phyloP scores from a whole-genome alignment of 2,888 invertebrate genomes.

The Odontocerum albicorne region DNA sequence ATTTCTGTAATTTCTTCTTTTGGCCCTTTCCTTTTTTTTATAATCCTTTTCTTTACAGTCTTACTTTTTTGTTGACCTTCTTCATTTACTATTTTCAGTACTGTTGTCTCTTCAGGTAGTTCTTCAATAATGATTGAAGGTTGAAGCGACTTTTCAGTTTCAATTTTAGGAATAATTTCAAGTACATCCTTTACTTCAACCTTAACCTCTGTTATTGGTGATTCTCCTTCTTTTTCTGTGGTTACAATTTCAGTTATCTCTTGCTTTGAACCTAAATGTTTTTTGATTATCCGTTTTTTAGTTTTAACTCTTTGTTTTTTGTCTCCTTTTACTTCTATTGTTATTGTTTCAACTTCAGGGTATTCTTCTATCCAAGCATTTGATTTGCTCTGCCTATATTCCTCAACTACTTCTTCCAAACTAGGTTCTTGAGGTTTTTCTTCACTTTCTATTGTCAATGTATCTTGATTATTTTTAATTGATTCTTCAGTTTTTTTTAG shows the following conservation, averaged over 20 bases:
- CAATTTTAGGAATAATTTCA: no score
- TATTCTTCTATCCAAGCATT: slow-evolving; percentile 29
- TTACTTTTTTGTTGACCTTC: slow-evolving; percentile 47
- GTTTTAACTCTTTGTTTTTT: slow-evolving; percentile 41
- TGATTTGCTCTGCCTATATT: slow-evolving; percentile 23
- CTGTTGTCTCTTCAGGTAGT: slow-evolving; percentile 45
- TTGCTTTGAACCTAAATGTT: slow-evolving; percentile 41
- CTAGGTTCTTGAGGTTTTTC: slow-evolving; percentile 41
- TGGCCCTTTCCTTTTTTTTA: slow-evolving; percentile 35
- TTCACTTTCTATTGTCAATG: no score
- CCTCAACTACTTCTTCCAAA: no score
- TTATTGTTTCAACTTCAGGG: slow-evolving; percentile 16
- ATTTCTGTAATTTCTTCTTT: slow-evolving; percentile 43
- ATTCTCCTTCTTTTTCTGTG: slow-evolving; percentile 42
- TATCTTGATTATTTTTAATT: no score
- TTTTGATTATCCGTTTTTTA: slow-evolving; percentile 51
- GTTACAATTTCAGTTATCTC: slow-evolving; percentile 54
- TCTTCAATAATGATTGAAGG: slow-evolving; percentile 42
- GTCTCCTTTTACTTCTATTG: slow-evolving; percentile 38
- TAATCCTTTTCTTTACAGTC: slow-evolving; percentile 38
- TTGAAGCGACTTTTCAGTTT: no score
- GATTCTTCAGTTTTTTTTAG: no score
- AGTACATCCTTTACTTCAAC: slow-evolving; percentile 36
- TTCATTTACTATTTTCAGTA: slow-evolving; percentile 49
- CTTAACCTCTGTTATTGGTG: slow-evolving; percentile 38